phyloP scores from a whole-genome alignment of 2,888 invertebrate genomes.

The Drosophila anceps region DNA sequence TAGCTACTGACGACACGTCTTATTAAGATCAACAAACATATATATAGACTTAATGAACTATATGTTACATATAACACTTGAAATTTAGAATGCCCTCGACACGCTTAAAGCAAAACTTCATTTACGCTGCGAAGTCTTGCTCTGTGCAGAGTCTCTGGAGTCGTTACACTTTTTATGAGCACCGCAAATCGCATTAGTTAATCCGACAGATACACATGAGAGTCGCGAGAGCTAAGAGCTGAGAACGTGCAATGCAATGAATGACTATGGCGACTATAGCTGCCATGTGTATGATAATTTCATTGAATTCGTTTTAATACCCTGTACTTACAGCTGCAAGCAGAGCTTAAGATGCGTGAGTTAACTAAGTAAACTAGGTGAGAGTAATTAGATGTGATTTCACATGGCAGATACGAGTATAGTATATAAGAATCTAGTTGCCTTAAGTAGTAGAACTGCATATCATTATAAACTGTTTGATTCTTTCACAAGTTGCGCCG shows the following conservation, averaged over 20 bases:
- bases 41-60: neutral
- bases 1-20: neutral
- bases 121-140: conserved; percentile 41
- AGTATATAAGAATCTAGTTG: neutral
- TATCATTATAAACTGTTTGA: neutral
- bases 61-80: neutral
- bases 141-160: conserved; percentile 47
- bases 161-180: conserved; percentile 77
- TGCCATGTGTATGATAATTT: conserved; percentile 66
- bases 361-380: neutral
- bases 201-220: conserved; percentile 74
- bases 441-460: neutral
- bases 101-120: conserved; percentile 43
- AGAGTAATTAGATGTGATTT: conserved; percentile 3
- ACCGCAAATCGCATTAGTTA: conserved; percentile 77
- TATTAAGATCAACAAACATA: neutral
- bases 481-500: conserved; percentile 46
- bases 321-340: conserved; percentile 17
- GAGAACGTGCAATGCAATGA: conserved; percentile 41
- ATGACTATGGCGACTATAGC: conserved; percentile 41
- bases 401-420: neutral
- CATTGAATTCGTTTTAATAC: conserved; percentile 64
- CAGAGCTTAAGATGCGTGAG: neutral
- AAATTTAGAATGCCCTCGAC: neutral
- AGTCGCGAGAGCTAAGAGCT: conserved; percentile 35